Evolutionary conservation across 2,888 invertebrate species (phyloP), one percentile per base, ranked within the genome.

Genomic region (Lucinisca nassula): DNA sequence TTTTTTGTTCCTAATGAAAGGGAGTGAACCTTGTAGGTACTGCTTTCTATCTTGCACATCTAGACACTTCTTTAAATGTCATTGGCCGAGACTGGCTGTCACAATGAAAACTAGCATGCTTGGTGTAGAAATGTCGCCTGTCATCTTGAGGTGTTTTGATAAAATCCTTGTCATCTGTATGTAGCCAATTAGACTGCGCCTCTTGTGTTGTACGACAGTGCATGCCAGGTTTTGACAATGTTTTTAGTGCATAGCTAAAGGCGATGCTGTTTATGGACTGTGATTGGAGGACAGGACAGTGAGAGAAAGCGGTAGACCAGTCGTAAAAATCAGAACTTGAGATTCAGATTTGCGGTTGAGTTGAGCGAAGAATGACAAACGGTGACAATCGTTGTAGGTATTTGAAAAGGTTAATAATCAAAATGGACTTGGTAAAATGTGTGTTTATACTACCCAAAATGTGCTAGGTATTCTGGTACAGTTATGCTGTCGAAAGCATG

Each of bases 191-290:
- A 49, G 75, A 32, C 75, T 32, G 32, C 51, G 0, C 1, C 30
- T 6, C 24, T 17, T 51, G 3, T 32, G 14, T 75, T 75, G 37
- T 77, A 55, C 37, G 77, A 37, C 58, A 77, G 35, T 77, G 37
- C 35, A 37, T 77, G 77, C 55, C 77, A 51, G 6, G 12, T 30
- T 38, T 58, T 77, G 38, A 58, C 77, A 58, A n/a, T 58, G 37
- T 77, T 30, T 27, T 77, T 58, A 77, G 77, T 77, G 37, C 58
- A 55, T 77, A n/a, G 77, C 77, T 49, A 21, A 10, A n/a, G 77
- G 77, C 77, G 35, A 77, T 55, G 30, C 35, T 27, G 40, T 67
- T 67, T 67, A 67, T 67, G 67, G 67, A 67, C 67, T 35, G 67
- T 35, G 67, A 67, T 67, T 67, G 67, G 67, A 67, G 17, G 67